phyloP scores from a whole-genome alignment of 1,140 invertebrate species.

The Magallana ariakensis region DNA sequence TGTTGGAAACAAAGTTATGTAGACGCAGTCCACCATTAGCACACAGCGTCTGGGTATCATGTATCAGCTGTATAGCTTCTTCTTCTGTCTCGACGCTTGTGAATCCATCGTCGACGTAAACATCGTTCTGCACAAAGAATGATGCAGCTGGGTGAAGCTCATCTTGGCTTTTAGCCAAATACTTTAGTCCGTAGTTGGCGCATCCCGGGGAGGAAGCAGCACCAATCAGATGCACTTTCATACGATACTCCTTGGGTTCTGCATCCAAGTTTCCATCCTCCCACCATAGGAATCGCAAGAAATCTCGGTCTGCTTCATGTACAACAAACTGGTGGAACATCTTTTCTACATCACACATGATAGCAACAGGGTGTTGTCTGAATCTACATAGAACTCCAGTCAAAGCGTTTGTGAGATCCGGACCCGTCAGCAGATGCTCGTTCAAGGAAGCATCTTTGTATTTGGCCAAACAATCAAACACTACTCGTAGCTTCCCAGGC shows the following conservation, averaged over 20 bases:
- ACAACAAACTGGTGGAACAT: constrained; percentile 62
- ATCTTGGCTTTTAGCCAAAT: constrained; percentile 45
- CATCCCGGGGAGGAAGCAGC: constrained; percentile 59
- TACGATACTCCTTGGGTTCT: constrained; percentile 47
- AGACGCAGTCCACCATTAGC: constrained; percentile 54
- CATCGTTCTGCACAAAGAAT: constrained; percentile 49
- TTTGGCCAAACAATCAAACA: constrained; percentile 61
- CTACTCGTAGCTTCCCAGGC: constrained; percentile 34
- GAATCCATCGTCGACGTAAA: constrained; percentile 65
- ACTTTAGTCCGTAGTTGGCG: constrained; percentile 61
- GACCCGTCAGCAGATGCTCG: constrained; percentile 62
- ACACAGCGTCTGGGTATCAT: constrained; percentile 32
- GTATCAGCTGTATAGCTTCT: constrained; percentile 44
- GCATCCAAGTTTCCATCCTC: constrained; percentile 38
- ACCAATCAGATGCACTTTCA: constrained; percentile 61
- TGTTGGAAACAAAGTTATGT: constrained; percentile 61
- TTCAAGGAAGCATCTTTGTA: constrained; percentile 64
- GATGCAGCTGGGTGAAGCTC: background rate
- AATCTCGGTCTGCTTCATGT: constrained; percentile 44
- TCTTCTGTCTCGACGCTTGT: constrained; percentile 37
- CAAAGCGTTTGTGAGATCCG: constrained; percentile 61
- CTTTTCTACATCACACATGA: constrained; percentile 65
- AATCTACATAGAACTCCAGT: constrained; percentile 59
- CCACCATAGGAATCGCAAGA: constrained; percentile 58
- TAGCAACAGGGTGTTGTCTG: too few species aligned